Conservation (phyloP, 2,888 invertebrate species). For the Beris chalybata region DNA sequence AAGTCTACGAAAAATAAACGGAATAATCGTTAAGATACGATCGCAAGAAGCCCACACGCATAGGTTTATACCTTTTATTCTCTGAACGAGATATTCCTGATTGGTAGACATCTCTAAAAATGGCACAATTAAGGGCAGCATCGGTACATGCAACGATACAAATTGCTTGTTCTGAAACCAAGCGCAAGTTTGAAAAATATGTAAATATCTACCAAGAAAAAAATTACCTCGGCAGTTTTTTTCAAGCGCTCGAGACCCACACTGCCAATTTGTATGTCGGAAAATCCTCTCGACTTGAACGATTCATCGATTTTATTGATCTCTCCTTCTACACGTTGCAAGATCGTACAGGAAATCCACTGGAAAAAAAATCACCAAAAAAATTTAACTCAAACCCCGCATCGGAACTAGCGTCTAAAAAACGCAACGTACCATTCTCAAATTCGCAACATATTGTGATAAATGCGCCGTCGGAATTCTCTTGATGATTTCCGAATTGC, state of each 20-base stretch:
- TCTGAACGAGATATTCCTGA: constrained; percentile 81
- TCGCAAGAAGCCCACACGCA: too few relatives aligned
- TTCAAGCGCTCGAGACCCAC: constrained; percentile 74
- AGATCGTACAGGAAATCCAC: constrained; percentile 86
- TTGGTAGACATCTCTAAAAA: constrained; percentile 81
- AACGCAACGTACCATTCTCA: constrained; percentile 64
- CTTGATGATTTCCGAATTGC: constrained; percentile 54
- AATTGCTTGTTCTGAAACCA: constrained; percentile 52
- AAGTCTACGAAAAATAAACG: constrained; percentile 60
- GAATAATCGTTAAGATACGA: neutral
- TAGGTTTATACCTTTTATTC: constrained; percentile 63
- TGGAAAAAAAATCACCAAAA: constrained; percentile 49
- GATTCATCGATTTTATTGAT: constrained; percentile 71
- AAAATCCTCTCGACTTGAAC: constrained; percentile 69
- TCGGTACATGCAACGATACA: constrained; percentile 52
- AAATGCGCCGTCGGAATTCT: constrained; percentile 63
- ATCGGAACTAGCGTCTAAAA: too few relatives aligned
- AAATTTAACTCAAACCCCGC: neutral
- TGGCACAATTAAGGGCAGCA: constrained; percentile 64
- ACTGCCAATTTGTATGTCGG: constrained; percentile 67
- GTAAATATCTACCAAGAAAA: neutral
- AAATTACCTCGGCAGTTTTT: constrained; percentile 65
- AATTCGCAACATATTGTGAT: constrained; percentile 77
- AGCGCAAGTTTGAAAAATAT: neutral
- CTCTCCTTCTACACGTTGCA: constrained; percentile 74